Evolutionary conservation across 23 tunicate species (phyloP), one percentile per base, ranked within the genome.

Genomic region (Halocynthia roretzi): DNA sequence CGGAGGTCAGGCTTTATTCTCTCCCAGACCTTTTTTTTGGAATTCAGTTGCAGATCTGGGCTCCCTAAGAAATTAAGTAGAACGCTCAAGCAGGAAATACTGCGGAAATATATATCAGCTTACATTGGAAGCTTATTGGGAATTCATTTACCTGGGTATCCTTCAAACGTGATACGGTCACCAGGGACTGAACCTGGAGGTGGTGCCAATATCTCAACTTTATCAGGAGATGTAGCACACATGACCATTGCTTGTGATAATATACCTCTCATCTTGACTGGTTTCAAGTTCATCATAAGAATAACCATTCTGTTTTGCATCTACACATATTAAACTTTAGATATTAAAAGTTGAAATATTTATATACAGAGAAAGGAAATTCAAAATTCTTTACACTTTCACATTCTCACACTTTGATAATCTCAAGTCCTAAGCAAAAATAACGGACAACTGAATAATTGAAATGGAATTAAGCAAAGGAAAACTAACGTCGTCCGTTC

Each of bases 161-260:
- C 98, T 40, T 86, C 91, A 68, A 92, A 80, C 7, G 56, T 61
- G 51, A 92, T 76, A 53, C 77, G 72, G 63, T 93, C 98, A 0
- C 98, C 98, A 15, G 98, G 94, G 12, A 87, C 84, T 20, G 87
- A 76, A 15, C 88, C 94, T n/a, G 85, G 61, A 6, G 98, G 98
- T 19, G 98, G 98, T 53, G 82, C 82, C 21, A 93, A 70, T n/a
- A 93, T 87, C 62, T 93, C 98, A 5, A 87, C 76, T 22, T 80
- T 81, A 57, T 83, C 98, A 54, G 81, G 73, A 53, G 80, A 61
- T 12, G 93, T 79, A 8, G 85, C 85, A 81, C 98, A 93, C 98
- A 93, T 93, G 71, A 93, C 94, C 98, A 93, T 93, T 14, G 89
- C 98, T 77, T 93, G 94, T 7, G 98, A 87, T 7, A 93, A 75